These are phyloP conservation scores for Cheumatopsyche charites DNA, from an alignment of 1,140 invertebrate genomes.

Conservation along the genomic window DNA sequence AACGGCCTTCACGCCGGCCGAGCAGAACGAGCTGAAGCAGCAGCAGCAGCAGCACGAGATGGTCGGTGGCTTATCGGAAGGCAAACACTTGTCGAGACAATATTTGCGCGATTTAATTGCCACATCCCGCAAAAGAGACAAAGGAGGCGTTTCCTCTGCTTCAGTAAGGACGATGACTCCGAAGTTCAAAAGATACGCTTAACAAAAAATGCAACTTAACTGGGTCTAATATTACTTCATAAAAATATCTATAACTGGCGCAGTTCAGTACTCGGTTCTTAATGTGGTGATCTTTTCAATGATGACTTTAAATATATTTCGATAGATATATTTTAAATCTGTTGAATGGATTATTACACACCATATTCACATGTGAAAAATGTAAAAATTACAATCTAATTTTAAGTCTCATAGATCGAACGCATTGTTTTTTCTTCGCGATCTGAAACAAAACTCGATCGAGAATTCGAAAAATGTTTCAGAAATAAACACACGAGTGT, in stretches of 20 bases:
- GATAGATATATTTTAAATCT: too few species aligned
- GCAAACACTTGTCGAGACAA: neutral
- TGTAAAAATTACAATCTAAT: too few species aligned
- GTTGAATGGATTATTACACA: too few species aligned
- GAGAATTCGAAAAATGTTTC: constrained; percentile 15
- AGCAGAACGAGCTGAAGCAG: neutral
- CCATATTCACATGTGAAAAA: too few species aligned
- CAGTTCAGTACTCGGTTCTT: too few species aligned
- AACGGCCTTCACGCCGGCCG: constrained; percentile 10
- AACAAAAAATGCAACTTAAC: too few species aligned
- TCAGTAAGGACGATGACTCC: neutral
- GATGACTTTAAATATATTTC: too few species aligned
- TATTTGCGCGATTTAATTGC: constrained; percentile 9
- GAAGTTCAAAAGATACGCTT: neutral
- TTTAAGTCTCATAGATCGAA: too few species aligned
- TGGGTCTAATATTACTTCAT: too few species aligned
- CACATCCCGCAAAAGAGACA: too few species aligned
- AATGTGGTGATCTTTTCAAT: too few species aligned
- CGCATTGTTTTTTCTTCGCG: neutral
- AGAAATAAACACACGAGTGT: neutral
- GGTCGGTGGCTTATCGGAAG: neutral
- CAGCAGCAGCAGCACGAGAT: neutral
- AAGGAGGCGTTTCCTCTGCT: neutral
- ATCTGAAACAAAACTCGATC: neutral
- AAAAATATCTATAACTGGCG: too few species aligned